These are phyloP conservation scores for Carassius auratus DNA, from an alignment of 2,113 vertebrate species.

Conservation along the genomic window DNA sequence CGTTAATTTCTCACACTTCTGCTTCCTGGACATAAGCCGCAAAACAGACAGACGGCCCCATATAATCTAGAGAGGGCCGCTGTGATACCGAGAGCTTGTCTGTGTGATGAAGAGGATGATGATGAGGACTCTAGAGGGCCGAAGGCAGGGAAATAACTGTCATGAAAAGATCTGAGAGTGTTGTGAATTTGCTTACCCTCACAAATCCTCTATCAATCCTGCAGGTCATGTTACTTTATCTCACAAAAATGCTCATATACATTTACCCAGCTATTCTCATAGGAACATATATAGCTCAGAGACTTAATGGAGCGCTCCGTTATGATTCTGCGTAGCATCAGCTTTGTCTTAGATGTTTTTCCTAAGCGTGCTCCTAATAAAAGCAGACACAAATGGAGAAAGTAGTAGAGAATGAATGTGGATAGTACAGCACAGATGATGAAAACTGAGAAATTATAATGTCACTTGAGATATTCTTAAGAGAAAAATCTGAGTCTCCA, in stretches of 20 bases:
- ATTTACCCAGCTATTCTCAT: neutral
- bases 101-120: constrained; percentile 6
- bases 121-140: neutral
- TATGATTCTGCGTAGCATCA: neutral
- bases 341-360: neutral
- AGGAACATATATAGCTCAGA: neutral
- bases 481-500: too few relatives aligned
- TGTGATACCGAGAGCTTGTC: neutral
- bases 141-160: neutral
- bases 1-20: constrained; percentile 44
- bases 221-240: constrained; percentile 25
- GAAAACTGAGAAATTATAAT: neutral
- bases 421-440: neutral
- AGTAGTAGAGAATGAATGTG: neutral
- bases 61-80: neutral
- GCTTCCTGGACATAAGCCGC: constrained; percentile 1
- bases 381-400: neutral
- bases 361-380: neutral
- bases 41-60: neutral
- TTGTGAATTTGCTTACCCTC: constrained; percentile 13
- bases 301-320: neutral
- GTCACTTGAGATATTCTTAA: too few relatives aligned
- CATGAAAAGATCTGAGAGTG: neutral
- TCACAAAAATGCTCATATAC: neutral
- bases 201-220: neutral